Evolutionary conservation across 2,113 vertebrate genomes (phyloP), one percentile per base, ranked within the genome.

Genomic region (Phodopus roborovskii): DNA sequence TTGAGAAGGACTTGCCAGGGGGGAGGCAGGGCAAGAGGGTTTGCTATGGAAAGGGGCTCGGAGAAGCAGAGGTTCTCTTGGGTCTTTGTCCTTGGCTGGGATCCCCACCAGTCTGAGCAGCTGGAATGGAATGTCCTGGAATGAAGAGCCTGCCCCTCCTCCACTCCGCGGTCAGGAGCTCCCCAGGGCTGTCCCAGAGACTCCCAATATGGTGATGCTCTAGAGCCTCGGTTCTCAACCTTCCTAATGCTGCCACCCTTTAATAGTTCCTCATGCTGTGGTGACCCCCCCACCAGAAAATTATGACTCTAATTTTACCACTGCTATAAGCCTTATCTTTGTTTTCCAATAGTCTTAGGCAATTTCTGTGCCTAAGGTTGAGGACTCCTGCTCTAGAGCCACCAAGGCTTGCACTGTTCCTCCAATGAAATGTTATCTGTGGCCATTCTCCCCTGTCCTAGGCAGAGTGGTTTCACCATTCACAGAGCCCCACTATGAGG

Each of bases 51-150:
- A 89, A 56, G 86, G 68, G 94, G 50, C 30, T 81, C 20, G 30
- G 73, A 60, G 26, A 62, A 93, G 93, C 93, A 71, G 91, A 95
- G 89, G 64, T 88, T 90, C 92, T 91, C 91, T 83, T 30, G 90
- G 68, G 94, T 82, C 77, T 97, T 77, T 95, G 88, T 97, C 92
- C 92, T 97, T 97, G 97, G 97, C 97, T 95, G 73, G 88, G 82
- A 96, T 95, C 94, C 95, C 94, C 79, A 92, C n/a, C 42, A 74
- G 97, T 89, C 97, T 97, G 96, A 96, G 91, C 92, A 95, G 96
- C 68, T 73, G 36, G 97, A 98, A 98, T 98, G 97, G 97, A 98
- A 98, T 98, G 97, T 98, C 95, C 83, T 77, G 88, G 96, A 95
- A 95, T 79, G 91, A 86, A 96, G 93, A 50, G 90, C 58, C 95